Base-by-base conservation (phyloP, 2,888 invertebrate species). In the Lycia hirtaria region DNA sequence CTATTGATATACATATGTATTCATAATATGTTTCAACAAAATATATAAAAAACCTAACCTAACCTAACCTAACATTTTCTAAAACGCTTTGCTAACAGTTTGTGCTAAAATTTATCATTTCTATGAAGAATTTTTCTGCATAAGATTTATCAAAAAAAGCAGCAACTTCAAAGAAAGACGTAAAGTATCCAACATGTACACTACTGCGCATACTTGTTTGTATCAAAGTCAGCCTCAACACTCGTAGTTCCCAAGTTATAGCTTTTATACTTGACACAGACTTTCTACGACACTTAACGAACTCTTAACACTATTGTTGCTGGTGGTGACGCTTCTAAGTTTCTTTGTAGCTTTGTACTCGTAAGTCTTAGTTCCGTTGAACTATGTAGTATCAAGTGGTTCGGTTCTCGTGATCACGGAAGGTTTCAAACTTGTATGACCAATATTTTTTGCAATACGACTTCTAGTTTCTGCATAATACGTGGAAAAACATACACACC, bases 241-340 rank as follows among this genome's bases (percentile, higher is more conserved):
- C 35, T 58, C 19, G 12, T 24, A 28, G 19, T 35, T 44, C 10
- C 69, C 60, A 73, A 81, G 75, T 81, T 81, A 80, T 73, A 69
- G 78, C 81, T 80, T 81, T 87, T 85, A 83, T 84, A 67, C 64
- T 70, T 67, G 71, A 69, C 69, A 74, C 77, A 73, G 81, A 83
- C 81, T 86, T 85, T 81, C 81, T 78, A 76, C 77, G 73, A 82
- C 83, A 86, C 86, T 88, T 83, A 81, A 75, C 80, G 77, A 82
- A 78, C 81, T 80, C 81, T 86, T 87, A 80, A 81, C 78, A 73
- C 78, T 64, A 81, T 87, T 86, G 85, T 87, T 78, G 70, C 71
- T 70, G 72, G 56, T 61, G 70, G 72, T 81, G 81, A 82, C 80
- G 72, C 74, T 83, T 80, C 73, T 76, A 78, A 80, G 75, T 80